Conservation (phyloP, 2,113 vertebrate genomes). For the Nycticryphes semicollaris region DNA sequence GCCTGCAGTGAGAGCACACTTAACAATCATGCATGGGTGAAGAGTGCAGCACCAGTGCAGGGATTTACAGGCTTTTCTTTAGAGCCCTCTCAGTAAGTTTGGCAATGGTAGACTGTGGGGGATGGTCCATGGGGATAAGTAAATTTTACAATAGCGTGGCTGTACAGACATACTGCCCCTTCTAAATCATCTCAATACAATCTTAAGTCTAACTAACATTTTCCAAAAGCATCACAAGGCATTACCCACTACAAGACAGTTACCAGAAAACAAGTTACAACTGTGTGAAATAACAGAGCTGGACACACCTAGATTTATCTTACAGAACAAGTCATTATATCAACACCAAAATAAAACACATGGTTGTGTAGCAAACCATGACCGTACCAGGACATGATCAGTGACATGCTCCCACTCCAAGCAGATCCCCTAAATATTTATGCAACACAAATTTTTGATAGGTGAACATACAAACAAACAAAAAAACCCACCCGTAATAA, state of each 20-base stretch:
- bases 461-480: too few relatives aligned
- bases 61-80: neutral
- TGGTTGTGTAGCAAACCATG: rapidly evolving
- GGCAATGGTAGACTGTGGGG: neutral
- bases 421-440: neutral
- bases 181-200: neutral
- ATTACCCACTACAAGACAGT: neutral
- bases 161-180: neutral
- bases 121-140: neutral
- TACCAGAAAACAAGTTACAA: neutral
- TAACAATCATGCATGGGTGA: neutral
- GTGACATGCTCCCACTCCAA: neutral
- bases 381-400: neutral
- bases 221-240: neutral
- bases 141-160: neutral
- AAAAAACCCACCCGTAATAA: neutral
- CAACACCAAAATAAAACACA: neutral
- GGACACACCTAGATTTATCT: neutral
- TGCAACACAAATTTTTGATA: neutral
- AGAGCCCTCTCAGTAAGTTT: neutral
- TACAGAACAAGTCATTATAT: neutral
- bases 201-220: neutral
- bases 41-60: neutral
- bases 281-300: neutral
- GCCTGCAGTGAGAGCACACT: neutral